Percentiles rank a stretch among this genome's conserved stretches.
These are phyloP conservation scores for Camponotus vicinus DNA, from an alignment of 1,140 invertebrate genomes.

Conservation along the genomic window DNA sequence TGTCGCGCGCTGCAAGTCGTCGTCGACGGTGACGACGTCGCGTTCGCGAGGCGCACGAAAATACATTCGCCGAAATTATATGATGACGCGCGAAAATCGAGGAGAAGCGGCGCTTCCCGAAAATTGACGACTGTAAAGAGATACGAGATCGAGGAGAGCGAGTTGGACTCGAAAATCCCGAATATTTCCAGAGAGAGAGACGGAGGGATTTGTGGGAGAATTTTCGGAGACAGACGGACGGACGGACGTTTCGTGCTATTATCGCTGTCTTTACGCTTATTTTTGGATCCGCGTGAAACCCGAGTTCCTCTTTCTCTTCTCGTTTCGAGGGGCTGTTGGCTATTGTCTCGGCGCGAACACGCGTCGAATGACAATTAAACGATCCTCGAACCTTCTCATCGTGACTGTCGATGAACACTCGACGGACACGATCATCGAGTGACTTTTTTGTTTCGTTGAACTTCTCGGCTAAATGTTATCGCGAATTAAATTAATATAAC, in stretches of 20 bases:
- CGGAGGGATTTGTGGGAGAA: not conserved
- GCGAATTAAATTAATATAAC: too few species aligned
- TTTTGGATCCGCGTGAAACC: slow-evolving; percentile 8
- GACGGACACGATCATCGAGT: not conserved
- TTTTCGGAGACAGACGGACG: not conserved
- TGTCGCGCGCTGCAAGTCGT: too few species aligned
- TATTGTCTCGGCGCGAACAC: not conserved
- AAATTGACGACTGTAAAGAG: not conserved
- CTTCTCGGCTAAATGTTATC: too few species aligned
- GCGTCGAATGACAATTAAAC: not conserved
- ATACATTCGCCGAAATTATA: slow-evolving; percentile 70
- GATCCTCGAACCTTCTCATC: too few species aligned
- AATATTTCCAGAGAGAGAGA: not conserved
- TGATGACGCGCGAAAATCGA: not conserved
- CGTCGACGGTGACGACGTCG: slow-evolving; percentile 38
- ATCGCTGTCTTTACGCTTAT: not conserved
- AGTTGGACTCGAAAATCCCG: not conserved
- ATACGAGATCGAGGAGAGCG: not conserved
- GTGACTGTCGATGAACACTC: not conserved
- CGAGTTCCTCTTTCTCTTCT: not conserved
- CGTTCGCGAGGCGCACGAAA: slow-evolving; percentile 64
- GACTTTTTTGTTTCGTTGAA: slow-evolving; percentile 5
- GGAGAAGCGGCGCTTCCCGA: not conserved
- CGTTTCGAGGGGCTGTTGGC: not conserved
- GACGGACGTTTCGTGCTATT: too few species aligned